Base-by-base conservation (phyloP, 2,888 invertebrate genomes). In the Cephus pygmeus region DNA sequence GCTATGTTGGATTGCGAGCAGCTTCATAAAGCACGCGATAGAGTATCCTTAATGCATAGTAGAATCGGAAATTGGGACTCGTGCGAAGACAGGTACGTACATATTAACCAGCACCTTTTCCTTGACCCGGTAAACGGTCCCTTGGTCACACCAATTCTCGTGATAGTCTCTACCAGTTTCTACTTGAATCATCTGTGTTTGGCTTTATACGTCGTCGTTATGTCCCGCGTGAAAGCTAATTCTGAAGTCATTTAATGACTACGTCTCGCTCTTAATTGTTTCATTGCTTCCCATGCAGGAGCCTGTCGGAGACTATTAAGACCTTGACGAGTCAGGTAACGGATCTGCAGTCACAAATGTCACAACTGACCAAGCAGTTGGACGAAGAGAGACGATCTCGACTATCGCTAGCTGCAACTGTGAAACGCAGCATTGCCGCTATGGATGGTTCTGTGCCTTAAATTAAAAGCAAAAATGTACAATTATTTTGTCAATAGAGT, bases 251-350 rank as follows among this genome's bases (percentile, higher is more conserved):
- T 78, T 77, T 78, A 40, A 69, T 15, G 71, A 71, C 71, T 31
- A 71, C 12, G 33, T 69, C 35, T 71, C 15, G 34, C 34, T 69
- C 35, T 76, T 69, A 69, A 34, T 69, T 77, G 69, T 74, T 34
- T 35, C 36, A 35, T 73, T 69, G 3, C 71, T 34, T 34, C 36
- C 34, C 89, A 75, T 90, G 90, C 88, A 95, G 96, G 90, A 95
- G 94, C 87, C 92, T 96, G 85, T 95, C 96, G 91, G 95, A 96
- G 85, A 95, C 96, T 79, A 95, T 97, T 82, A 95, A 96, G 92
- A 93, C 95, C 81, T 91, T 97, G 86, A 95, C 95, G 89, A 95
- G 95, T 88, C 95, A 96, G 92, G 93, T 97, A 82, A 94, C 94
- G 87, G 93, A 93, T 79, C 91, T 96, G 83, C 94, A 94, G 89